Evolutionary conservation across 2,888 invertebrate genomes (phyloP).

Genomic region (Dusona sp.): DNA sequence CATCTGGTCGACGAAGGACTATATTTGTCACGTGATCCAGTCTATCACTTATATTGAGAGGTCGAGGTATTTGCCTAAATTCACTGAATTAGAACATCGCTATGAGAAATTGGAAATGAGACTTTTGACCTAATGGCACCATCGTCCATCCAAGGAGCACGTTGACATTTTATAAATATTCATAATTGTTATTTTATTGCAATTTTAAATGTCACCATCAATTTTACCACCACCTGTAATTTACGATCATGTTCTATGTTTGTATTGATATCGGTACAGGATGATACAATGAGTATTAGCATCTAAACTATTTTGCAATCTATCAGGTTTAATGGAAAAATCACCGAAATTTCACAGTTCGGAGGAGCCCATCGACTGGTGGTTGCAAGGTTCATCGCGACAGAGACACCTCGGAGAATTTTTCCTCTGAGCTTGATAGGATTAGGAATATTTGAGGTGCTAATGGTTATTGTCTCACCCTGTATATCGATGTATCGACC

Average conservation of each 20-base stretch:
- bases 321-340: too few relatives aligned
- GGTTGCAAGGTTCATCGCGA: too few relatives aligned
- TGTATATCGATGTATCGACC: not conserved
- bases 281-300: too few relatives aligned
- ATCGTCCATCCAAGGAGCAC: conserved; percentile 26
- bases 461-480: too few relatives aligned
- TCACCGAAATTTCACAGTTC: too few relatives aligned
- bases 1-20: conserved; percentile 8
- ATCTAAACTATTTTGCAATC: too few relatives aligned
- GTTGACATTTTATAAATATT: conserved; percentile 31
- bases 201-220: conserved; percentile 5
- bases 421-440: too few relatives aligned
- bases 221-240: conserved; percentile 19
- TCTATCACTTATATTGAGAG: conserved; percentile 33
- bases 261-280: not conserved
- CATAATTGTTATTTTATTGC: conserved; percentile 13
- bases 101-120: conserved; percentile 1
- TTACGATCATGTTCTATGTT: not conserved
- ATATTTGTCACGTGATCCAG: conserved; percentile 25
- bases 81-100: conserved; percentile 30
- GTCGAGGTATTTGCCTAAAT: conserved; percentile 30
- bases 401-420: too few relatives aligned
- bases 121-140: conserved; percentile 2
- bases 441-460: too few relatives aligned
- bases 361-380: too few relatives aligned